A percentile compares a stretch with the other conserved stretches of the same genome.
Conservation (phyloP, 2,113 vertebrate species). For the Eolophus roseicapilla region DNA sequence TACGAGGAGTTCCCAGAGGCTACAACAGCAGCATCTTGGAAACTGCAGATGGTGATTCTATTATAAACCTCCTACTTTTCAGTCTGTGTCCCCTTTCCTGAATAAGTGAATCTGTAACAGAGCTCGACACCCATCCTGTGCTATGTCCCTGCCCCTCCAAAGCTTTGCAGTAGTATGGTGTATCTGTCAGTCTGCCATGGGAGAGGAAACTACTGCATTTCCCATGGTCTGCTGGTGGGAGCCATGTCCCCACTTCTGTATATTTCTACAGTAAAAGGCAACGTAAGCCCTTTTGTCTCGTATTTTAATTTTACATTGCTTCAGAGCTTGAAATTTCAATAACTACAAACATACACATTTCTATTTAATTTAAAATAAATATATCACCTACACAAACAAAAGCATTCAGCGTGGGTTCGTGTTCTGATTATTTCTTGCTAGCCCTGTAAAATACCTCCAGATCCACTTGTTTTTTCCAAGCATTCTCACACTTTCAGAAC, state of each 20-base stretch:
- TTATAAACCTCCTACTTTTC: not conserved
- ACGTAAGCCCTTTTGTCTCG: not conserved
- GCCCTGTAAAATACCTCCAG: not conserved
- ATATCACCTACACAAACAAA: not conserved
- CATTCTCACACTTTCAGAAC: not conserved
- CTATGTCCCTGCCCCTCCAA: not conserved
- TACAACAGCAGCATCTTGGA: slow-evolving; percentile 84
- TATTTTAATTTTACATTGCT: not conserved
- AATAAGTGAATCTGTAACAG: not conserved
- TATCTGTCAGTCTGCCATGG: not conserved
- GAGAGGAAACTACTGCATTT: not conserved
- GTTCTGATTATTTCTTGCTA: not conserved
- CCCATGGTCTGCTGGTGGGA: not conserved
- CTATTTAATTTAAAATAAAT: not conserved
- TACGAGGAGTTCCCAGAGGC: slow-evolving; percentile 82
- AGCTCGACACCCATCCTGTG: not conserved
- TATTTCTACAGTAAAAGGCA: not conserved
- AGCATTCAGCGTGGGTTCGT: not conserved
- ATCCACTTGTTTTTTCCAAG: not conserved
- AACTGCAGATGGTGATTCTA: slow-evolving; percentile 90
- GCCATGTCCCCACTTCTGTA: not conserved
- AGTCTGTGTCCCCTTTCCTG: not conserved
- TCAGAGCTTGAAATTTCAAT: not conserved
- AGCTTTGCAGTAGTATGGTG: not conserved
- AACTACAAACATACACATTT: not conserved